Base-by-base conservation (phyloP, 2,888 invertebrate genomes). In the Ochlodes sylvanus region DNA sequence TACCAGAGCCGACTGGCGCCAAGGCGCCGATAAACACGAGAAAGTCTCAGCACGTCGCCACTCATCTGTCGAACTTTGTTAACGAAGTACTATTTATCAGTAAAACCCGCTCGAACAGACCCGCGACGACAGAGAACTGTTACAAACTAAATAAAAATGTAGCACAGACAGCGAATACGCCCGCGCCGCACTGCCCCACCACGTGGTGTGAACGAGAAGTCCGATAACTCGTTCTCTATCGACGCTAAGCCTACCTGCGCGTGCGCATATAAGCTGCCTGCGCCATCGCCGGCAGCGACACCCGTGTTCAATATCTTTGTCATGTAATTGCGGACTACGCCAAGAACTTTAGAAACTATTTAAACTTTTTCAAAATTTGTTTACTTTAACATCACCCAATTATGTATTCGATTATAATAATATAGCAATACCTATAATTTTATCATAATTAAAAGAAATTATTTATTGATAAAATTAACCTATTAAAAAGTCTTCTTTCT, bases 131-230 rank as follows among this genome's bases (percentile, higher is more conserved):
- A 75, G 76, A 80, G 87, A 88, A 88, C 93, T 89, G 89, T 90
- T 89, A 90, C 86, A 90, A 91, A 94, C 93, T 93, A 91, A 92
- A 92, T 90, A 90, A 92, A 89, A 92, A 90, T 93, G 90, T 94
- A 94, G 92, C 93, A 87, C 92, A 89, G 87, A 84, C 90, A 78
- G 85, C 82, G 81, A 86, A 85, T 88, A 86, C 89, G 87, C 89
- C 89, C 87, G 90, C 89, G 87, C 86, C 78, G 76, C 77, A 79
- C 80, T 83, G 80, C 92, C 92, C 93, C 92, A 89, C 93, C 89
- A 89, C 85, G 87, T 86, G 87, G 87, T 85, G 83, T 42, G 81
- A 88, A 81, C 64, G 84, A 85, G 88, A 88, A 75, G 69, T 58
- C 71, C 69, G 78, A 79, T 78, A 38, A 47, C 7, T 54, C 70